These are phyloP conservation scores for Hesperia comma DNA, from an alignment of 2,888 invertebrate genomes.

Conservation along the genomic window DNA sequence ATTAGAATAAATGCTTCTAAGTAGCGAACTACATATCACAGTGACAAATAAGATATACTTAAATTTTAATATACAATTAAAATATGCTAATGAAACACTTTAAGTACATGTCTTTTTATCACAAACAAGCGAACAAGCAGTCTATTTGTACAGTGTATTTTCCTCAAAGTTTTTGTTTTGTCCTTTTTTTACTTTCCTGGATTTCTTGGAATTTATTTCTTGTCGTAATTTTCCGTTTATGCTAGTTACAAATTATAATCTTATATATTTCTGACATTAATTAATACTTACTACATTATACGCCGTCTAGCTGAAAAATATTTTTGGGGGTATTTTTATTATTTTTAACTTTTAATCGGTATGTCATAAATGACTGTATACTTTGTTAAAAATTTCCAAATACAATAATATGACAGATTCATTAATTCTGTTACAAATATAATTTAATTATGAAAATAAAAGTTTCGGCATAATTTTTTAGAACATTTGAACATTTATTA, in stretches of 20 bases:
- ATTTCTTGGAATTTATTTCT: slow-evolving; percentile 14
- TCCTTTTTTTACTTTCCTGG: slow-evolving; percentile 12
- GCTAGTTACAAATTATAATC: slow-evolving; percentile 15
- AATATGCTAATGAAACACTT: slow-evolving; percentile 35
- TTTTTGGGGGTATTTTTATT: background rate
- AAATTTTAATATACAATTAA: slow-evolving; percentile 14
- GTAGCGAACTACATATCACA: slow-evolving; percentile 71
- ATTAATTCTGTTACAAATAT: too few species aligned
- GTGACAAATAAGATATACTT: slow-evolving; percentile 71
- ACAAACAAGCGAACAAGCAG: slow-evolving; percentile 21
- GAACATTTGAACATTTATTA: too few species aligned
- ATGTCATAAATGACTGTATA: too few species aligned
- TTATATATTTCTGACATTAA: slow-evolving; percentile 27
- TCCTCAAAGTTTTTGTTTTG: slow-evolving; percentile 17
- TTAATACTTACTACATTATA: slow-evolving; percentile 30
- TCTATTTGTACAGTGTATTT: slow-evolving; percentile 3
- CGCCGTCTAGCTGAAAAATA: slow-evolving; percentile 30
- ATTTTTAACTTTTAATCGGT: background rate
- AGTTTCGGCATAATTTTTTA: too few species aligned
- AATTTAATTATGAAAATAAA: too few species aligned
- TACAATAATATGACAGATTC: too few species aligned
- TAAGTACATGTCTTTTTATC: slow-evolving; percentile 51
- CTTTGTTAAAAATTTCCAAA: too few species aligned
- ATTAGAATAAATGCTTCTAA: slow-evolving; percentile 55
- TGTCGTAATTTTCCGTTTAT: slow-evolving; percentile 25